phyloP scores from a whole-genome alignment of 2,113 vertebrate genomes.

The Crotalus helleri region DNA sequence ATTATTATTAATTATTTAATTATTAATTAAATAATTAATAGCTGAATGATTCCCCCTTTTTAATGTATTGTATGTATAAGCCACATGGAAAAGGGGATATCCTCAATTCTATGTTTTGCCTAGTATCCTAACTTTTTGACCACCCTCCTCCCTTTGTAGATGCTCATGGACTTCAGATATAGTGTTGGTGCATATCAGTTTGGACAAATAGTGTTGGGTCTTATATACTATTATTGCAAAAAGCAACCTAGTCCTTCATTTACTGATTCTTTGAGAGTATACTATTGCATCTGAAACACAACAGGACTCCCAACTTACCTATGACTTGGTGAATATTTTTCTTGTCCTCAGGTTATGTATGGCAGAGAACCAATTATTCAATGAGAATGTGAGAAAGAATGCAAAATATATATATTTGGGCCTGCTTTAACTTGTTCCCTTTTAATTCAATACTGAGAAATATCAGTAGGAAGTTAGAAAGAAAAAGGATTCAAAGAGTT shows the following conservation, averaged over 20 bases:
- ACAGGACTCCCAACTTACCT: neutral
- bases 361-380: neutral
- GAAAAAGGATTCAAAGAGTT: neutral
- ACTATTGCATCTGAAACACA: neutral
- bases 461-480: neutral
- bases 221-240: neutral
- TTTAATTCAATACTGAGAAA: neutral
- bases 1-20: too few relatives aligned
- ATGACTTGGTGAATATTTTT: neutral
- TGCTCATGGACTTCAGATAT: neutral
- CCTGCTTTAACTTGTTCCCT: neutral
- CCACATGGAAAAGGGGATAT: neutral
- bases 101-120: neutral
- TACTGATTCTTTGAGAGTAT: neutral
- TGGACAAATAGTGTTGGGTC: neutral
- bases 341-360: neutral
- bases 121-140: neutral
- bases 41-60: neutral
- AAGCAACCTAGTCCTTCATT: neutral
- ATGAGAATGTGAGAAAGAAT: neutral
- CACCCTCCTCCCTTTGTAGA: neutral
- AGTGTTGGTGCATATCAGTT: neutral
- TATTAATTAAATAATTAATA: too few relatives aligned
- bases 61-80: neutral
- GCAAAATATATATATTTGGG: neutral